phyloP scores from a whole-genome alignment of 1,140 invertebrate genomes.

The Leptestheria dahalacensis region DNA sequence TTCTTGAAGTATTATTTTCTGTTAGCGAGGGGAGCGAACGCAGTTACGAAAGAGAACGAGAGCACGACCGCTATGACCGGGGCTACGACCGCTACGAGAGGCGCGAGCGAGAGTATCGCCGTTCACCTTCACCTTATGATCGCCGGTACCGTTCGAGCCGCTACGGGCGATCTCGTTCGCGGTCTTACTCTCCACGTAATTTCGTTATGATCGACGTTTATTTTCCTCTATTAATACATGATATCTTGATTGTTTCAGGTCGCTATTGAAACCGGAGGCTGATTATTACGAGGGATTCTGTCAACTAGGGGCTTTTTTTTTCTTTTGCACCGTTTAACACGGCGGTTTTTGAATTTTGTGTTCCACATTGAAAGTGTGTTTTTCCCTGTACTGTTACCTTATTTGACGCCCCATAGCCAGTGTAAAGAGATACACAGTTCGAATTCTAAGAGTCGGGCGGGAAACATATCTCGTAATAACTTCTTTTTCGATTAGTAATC shows the following conservation, averaged over 20 bases:
- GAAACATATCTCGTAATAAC: no score
- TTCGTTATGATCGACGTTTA: no score
- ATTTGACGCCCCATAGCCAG: no score
- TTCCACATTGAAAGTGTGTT: constrained; percentile 3
- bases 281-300: neutral
- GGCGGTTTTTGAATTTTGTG: neutral
- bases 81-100: constrained; percentile 21
- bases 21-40: constrained; percentile 22
- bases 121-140: constrained; percentile 42
- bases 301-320: neutral
- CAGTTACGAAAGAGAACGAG: constrained; percentile 13
- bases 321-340: neutral
- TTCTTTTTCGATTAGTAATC: no score
- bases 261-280: constrained; percentile 12
- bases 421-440: no score
- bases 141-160: constrained; percentile 34
- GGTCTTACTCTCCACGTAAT: constrained; percentile 76
- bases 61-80: constrained; percentile 6
- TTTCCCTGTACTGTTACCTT: constrained; percentile 9
- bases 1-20: constrained; percentile 25
- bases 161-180: constrained; percentile 59
- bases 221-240: no score
- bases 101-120: constrained; percentile 34
- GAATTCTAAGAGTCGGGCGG: no score
- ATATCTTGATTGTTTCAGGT: constrained; percentile 5